Evolutionary conservation across 2,113 vertebrate genomes (phyloP).

Genomic region (Plotosus lineatus): DNA sequence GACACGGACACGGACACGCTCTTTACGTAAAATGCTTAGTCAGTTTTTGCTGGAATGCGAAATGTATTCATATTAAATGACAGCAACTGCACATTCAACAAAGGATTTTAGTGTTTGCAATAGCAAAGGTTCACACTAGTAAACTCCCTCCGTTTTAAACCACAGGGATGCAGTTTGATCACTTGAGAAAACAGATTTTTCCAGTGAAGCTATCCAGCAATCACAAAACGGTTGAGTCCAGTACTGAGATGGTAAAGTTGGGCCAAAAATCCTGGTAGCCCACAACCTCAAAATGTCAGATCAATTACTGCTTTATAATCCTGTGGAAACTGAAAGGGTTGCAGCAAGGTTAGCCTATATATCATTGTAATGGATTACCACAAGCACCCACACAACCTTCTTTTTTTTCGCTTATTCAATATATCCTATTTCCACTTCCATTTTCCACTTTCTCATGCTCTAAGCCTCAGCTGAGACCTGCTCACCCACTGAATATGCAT

Average conservation of each 20-base stretch:
- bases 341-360: constrained; percentile 38
- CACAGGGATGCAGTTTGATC: constrained; percentile 42
- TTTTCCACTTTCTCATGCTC: constrained; percentile 35
- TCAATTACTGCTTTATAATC: constrained; percentile 47
- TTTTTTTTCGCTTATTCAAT: constrained; percentile 43
- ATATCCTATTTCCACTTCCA: constrained; percentile 45
- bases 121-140: constrained; percentile 40
- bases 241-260: constrained; percentile 26
- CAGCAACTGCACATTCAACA: constrained; percentile 8
- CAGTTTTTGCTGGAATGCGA: neutral
- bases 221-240: constrained; percentile 49
- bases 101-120: constrained; percentile 20
- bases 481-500: constrained; percentile 28
- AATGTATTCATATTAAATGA: constrained; percentile 17
- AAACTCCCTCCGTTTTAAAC: constrained; percentile 40
- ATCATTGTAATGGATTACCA: constrained; percentile 45
- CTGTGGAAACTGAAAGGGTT: constrained; percentile 47
- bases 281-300: constrained; percentile 54
- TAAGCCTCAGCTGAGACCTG: constrained; percentile 30
- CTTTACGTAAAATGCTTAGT: neutral
- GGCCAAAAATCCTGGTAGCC: constrained; percentile 45
- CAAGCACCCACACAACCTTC: constrained; percentile 45
- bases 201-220: constrained; percentile 46
- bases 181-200: constrained; percentile 48
- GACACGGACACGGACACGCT: too few relatives aligned